Conservation (phyloP, 1,140 invertebrate genomes). For the Eubasilissa regina region DNA sequence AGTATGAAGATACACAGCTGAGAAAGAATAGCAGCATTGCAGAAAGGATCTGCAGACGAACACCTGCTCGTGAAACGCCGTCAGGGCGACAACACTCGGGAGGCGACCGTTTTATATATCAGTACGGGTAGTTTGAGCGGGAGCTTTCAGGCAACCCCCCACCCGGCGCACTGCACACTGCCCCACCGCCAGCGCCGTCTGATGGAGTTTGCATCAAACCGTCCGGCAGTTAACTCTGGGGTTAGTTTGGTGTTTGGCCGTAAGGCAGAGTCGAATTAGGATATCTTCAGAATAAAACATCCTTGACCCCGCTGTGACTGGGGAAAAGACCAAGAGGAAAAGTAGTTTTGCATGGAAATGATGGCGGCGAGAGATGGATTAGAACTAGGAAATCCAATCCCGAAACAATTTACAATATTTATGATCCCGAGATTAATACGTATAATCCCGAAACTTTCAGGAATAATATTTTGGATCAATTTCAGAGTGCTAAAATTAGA, state of each 20-base stretch:
- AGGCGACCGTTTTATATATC: conserved; percentile 28
- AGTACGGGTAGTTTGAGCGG: conserved; percentile 14
- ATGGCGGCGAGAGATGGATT: too few relatives aligned
- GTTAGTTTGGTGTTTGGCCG: conserved; percentile 48
- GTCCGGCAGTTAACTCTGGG: conserved; percentile 44
- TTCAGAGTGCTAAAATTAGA: too few relatives aligned
- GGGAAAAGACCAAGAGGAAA: too few relatives aligned
- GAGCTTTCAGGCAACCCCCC: conserved; percentile 14
- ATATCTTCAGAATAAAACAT: neutral
- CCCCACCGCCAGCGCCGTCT: neutral
- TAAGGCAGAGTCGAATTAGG: neutral
- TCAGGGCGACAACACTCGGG: conserved; percentile 5
- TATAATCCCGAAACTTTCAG: too few relatives aligned
- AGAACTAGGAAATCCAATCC: too few relatives aligned
- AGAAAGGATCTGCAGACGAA: neutral
- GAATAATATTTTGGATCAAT: too few relatives aligned
- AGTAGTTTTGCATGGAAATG: too few relatives aligned
- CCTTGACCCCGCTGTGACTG: too few relatives aligned
- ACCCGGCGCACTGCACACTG: neutral
- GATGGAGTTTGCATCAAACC: conserved; percentile 42
- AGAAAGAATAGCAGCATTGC: neutral
- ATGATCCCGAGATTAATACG: too few relatives aligned
- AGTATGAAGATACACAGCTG: too few relatives aligned
- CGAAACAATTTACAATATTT: too few relatives aligned
- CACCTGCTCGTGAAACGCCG: neutral